Conservation (phyloP, 2,888 invertebrate species). For the Minunthozetes semirufus region DNA sequence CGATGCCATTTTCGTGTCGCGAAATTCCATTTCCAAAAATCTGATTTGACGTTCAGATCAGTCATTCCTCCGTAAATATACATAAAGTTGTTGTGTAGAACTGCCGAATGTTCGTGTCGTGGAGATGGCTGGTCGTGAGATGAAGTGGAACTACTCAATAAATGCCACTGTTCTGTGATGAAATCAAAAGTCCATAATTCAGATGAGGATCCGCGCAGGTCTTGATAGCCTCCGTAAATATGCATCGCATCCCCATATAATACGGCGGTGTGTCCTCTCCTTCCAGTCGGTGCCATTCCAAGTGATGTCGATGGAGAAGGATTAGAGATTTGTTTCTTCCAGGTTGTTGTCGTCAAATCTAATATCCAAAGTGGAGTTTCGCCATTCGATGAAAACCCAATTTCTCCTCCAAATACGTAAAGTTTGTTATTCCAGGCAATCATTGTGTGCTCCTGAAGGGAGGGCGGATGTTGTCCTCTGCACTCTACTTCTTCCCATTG, state of each 20-base stretch:
- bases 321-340: slow-evolving; percentile 40
- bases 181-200: slow-evolving; percentile 83
- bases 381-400: slow-evolving; percentile 65
- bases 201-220: slow-evolving; percentile 70
- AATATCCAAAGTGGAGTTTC: slow-evolving; percentile 81
- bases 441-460: slow-evolving; percentile 75
- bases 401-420: slow-evolving; percentile 80
- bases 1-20: slow-evolving; percentile 44
- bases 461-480: slow-evolving; percentile 59
- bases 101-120: slow-evolving; percentile 76
- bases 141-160: slow-evolving; percentile 30
- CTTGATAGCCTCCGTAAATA: slow-evolving; percentile 79
- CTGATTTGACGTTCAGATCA: slow-evolving; percentile 66
- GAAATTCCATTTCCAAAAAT: slow-evolving; percentile 73
- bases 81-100: slow-evolving; percentile 67
- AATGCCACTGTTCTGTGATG: slow-evolving; percentile 47
- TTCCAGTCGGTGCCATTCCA: slow-evolving; percentile 58
- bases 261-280: slow-evolving; percentile 74
- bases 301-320: slow-evolving; percentile 2
- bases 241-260: slow-evolving; percentile 70
- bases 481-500: slow-evolving; percentile 66
- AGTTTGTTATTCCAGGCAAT: slow-evolving; percentile 64
- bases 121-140: slow-evolving; percentile 55
- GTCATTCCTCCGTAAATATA: slow-evolving; percentile 85
- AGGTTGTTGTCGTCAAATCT: slow-evolving; percentile 53